These are phyloP conservation scores for Benthosema pterotum DNA, from an alignment of 2,797 vertebrate species.

Conservation along the genomic window DNA sequence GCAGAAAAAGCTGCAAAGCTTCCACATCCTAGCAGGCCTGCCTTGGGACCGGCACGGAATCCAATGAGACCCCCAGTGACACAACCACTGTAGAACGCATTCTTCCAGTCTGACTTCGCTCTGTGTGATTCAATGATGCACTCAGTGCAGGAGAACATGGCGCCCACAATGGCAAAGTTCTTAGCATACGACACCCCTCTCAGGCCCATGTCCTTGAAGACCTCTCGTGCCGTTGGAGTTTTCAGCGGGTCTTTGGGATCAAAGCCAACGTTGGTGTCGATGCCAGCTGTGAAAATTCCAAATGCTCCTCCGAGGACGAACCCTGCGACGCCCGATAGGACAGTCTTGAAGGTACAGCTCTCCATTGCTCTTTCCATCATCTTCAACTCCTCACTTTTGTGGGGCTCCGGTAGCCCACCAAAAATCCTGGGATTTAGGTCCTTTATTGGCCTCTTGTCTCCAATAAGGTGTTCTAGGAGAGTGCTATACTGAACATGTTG, in stretches of 20 bases:
- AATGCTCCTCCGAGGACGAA: conserved; percentile 97
- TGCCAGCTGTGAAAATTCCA: conserved; percentile 96
- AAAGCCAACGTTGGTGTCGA: conserved; percentile 95
- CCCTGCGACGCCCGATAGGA: conserved; percentile 93
- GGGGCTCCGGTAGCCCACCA: conserved; percentile 86
- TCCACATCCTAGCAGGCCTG: conserved; percentile 92
- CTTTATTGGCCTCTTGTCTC: conserved; percentile 85
- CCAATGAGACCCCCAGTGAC: conserved; percentile 95
- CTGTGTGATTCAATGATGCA: conserved; percentile 97
- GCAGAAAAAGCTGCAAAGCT: conserved; percentile 97
- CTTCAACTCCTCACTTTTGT: conserved; percentile 93
- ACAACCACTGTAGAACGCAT: conserved; percentile 94
- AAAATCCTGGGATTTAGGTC: conserved; percentile 81
- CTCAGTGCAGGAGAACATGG: conserved; percentile 98
- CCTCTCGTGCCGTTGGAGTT: conserved; percentile 91
- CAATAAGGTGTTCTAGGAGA: conserved; percentile 88
- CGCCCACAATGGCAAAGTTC: conserved; percentile 96
- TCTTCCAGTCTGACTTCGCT: conserved; percentile 96
- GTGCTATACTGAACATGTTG: conserved; percentile 87
- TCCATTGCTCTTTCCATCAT: conserved; percentile 96
- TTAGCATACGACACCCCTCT: conserved; percentile 97
- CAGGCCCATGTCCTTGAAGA: conserved; percentile 97
- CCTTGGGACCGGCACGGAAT: conserved; percentile 93
- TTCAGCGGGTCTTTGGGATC: conserved; percentile 95
- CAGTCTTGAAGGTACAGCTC: conserved; percentile 94